Evolutionary conservation across 2,797 vertebrate genomes (phyloP).

Genomic region (Dryobates pubescens): DNA sequence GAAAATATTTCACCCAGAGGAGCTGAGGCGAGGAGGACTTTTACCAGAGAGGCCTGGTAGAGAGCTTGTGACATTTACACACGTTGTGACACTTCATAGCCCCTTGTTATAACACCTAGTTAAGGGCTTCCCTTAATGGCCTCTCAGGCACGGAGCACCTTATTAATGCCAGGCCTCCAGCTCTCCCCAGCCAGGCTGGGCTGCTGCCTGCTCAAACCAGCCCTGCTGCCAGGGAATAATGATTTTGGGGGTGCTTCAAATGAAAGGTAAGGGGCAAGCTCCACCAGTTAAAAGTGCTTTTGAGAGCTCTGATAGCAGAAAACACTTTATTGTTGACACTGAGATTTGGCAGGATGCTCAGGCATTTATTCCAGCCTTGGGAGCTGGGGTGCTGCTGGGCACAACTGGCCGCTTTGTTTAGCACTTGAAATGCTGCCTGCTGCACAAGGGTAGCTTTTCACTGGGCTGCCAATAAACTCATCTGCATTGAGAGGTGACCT

Average conservation of each 20-base stretch:
- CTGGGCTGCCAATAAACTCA: constrained; percentile 25
- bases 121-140: constrained; percentile 67
- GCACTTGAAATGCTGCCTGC: background rate
- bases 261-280: background rate
- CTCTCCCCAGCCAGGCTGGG: background rate
- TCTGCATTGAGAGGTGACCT: constrained; percentile 48
- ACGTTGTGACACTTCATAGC: constrained; percentile 51
- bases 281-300: background rate
- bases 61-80: background rate
- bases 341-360: constrained; percentile 44
- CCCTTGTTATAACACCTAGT: constrained; percentile 67
- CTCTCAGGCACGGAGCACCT: constrained; percentile 59
- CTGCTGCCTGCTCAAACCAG: constrained; percentile 9
- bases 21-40: background rate
- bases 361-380: background rate
- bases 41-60: background rate
- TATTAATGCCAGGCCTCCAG: constrained; percentile 56
- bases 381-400: background rate
- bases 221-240: constrained; percentile 35
- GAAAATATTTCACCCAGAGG: background rate
- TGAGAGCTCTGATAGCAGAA: constrained; percentile 52
- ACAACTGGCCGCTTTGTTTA: constrained; percentile 15
- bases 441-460: constrained; percentile 62
- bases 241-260: background rate
- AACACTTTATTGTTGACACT: constrained; percentile 27